Base-by-base conservation (phyloP, 2,113 vertebrate genomes). In the Puma concolor region DNA sequence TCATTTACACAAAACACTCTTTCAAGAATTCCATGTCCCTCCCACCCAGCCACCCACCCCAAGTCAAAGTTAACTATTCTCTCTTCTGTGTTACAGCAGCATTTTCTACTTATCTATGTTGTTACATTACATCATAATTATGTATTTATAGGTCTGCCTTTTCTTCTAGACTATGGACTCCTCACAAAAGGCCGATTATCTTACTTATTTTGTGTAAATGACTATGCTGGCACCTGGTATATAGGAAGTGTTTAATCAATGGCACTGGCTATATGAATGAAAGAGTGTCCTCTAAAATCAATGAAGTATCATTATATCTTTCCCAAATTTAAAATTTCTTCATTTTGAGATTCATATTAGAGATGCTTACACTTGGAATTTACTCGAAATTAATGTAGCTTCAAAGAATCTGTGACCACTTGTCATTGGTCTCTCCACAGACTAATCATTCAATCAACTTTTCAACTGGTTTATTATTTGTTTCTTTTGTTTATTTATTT, bases 341-440 rank as follows among this genome's bases (percentile, higher is more conserved):
- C 33, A 44, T 17, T 91, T 88, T 88, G 50, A 74, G 57, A 66
- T 86, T 41, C 72, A 60, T 67, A n/a, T 23, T 96, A 9, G 21
- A 52, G 41, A 44, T 31, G 4, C 19, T 82, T 91, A 63, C 38
- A 71, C 7, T 14, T 88, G 41, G 79, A 67, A 36, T 94, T 79
- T 97, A 77, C 60, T 76, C 96, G 33, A 76, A 91, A 88, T 38
- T 77, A 88, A 57, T n/a, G 19, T 87, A n/a, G 12, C 67, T 82
- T 44, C 63, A 48, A 25, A 64, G 63, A 94, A 48, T 71, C 63
- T 79, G 33, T 91, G 41, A 44, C 71, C 72, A 95, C 38, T 23
- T 86, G 9, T 66, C 12, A 17, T 63, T 79, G 52, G 21, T 64
- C 31, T 94, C 7, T 29, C 10, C 74, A n/a, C 1, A 94, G 52